Base-by-base conservation (phyloP, 2,888 invertebrate species). In the Gonocerus acuteangulatus region DNA sequence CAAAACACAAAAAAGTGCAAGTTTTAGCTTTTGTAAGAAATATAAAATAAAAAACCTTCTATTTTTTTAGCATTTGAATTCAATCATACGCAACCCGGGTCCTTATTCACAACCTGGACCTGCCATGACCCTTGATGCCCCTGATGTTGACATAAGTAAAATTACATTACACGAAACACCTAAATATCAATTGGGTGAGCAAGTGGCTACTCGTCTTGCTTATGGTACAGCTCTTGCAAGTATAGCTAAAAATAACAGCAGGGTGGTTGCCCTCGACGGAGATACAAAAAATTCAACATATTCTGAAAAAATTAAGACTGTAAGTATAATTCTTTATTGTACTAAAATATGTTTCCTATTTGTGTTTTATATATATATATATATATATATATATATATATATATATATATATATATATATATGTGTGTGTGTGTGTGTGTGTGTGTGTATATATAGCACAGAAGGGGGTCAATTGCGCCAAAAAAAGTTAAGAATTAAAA, bases 281-380 rank as follows among this genome's bases (percentile, higher is more conserved):
- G 99, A 99, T 75, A 96, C 95, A 68, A 99, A 97, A 77, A 99
- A 99, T 77, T 99, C 97, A 0, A 99, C 99, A 0, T 99, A 84
- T 77, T 89, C 97, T 15, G 93, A 94, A 70, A 94, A 90, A 73
- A 82, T 97, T 66, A 88, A 87, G 74, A 83, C 86, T 69, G 85
- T 74, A 65, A 66, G 67, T 54, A 48, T 19, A 2, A 48, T n/a
- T n/a, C n/a, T n/a, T n/a, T n/a, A n/a, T n/a, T n/a, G n/a, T n/a
- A n/a, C n/a, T 13, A 15, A 54, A 15, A 44, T 32, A 32, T 1
- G 27, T 18, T 3, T 22, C 36, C n/a, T n/a, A n/a, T n/a, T n/a
- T n/a, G n/a, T n/a, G n/a, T n/a, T n/a, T n/a, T n/a, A n/a, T n/a
- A n/a, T n/a, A n/a, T n/a, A n/a, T n/a, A n/a, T n/a, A n/a, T n/a